Evolutionary conservation across 2,113 vertebrate species (phyloP), one percentile per base, ranked within the genome.

Genomic region (Hippocampus barbouri): DNA sequence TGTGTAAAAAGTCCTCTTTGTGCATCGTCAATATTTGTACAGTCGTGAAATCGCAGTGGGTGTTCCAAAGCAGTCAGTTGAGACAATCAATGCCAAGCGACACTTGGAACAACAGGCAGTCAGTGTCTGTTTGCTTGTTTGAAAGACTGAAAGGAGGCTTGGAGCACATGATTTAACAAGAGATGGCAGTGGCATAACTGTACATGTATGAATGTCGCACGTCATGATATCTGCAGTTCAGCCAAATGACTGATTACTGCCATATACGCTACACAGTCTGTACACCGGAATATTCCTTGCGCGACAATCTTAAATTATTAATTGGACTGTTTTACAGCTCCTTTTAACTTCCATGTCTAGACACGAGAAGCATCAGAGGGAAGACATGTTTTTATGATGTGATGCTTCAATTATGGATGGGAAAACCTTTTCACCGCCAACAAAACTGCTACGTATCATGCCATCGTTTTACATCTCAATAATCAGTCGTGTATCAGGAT

Each of bases 51-150:
- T 80, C 75, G 67, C 65, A 82, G 79, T 68, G 70, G 49, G 60
- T 67, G 45, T 74, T 81, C 79, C 76, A 88, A 84, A 86, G 71
- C 64, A 69, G 67, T 51, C 49, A 18, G 12, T 23, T 47, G 51
- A 6, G 1, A 21, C 56, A 73, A 75, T 76, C 79, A 71, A 16
- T 61, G 12, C 66, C 72, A 68, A 41, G 72, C 69, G 72, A 76
- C 70, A 69, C 16, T 76, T 72, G 54, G 21, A 85, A 38, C 79
- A 76, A 65, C 77, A 70, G 73, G 77, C 72, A 76, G 68, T 71
- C 70, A 61, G 51, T 72, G 62, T 79, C 18, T 59, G 38, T 77
- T 70, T 72, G n/a, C 34, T 18, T 60, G 41, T 60, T 20, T 23
- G 76, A 68, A 67, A 70, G 76, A 66, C 66, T 60, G 70, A 74